A percentile compares a stretch with the other conserved stretches of the same genome.
These are phyloP conservation scores for Centroberyx gerrardi DNA, from an alignment of 2,797 vertebrate species.

Conservation along the genomic window DNA sequence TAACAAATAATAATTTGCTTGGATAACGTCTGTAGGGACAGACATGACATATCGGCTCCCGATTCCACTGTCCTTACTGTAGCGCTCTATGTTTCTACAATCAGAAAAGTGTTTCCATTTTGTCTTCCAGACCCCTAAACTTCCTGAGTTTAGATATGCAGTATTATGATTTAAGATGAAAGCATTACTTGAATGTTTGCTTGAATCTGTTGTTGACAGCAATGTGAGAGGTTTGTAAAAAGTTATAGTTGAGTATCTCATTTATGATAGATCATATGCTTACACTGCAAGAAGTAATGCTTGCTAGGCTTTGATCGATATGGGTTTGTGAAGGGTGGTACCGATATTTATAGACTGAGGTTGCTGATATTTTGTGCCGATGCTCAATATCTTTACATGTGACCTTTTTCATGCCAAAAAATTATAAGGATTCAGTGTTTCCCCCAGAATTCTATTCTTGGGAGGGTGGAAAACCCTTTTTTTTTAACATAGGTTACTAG, in stretches of 20 bases:
- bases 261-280: slow-evolving; percentile 17
- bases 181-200: slow-evolving; percentile 55
- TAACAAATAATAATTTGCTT: slow-evolving; percentile 32
- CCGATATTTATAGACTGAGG: slow-evolving; percentile 38
- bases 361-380: slow-evolving; percentile 10
- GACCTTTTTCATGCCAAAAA: slow-evolving; percentile 41
- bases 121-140: slow-evolving; percentile 72
- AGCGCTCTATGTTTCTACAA: slow-evolving; percentile 10
- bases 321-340: slow-evolving; percentile 37
- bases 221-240: slow-evolving; percentile 39
- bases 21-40: slow-evolving; percentile 21
- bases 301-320: slow-evolving; percentile 29
- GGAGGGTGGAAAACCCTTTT: too few relatives aligned
- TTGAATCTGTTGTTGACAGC: slow-evolving; percentile 33
- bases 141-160: slow-evolving; percentile 59
- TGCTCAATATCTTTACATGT: slow-evolving; percentile 31
- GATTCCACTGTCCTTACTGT: slow-evolving; percentile 28
- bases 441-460: too few relatives aligned
- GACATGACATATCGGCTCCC: slow-evolving; percentile 7
- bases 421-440: slow-evolving; percentile 43
- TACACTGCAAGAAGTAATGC: slow-evolving; percentile 43
- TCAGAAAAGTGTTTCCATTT: slow-evolving; percentile 47
- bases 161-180: slow-evolving; percentile 50
- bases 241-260: slow-evolving; percentile 4
- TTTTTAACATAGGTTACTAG: too few relatives aligned